Evolutionary conservation across 1,140 invertebrate genomes (phyloP).

Genomic region (Andrena cerasifolii): DNA sequence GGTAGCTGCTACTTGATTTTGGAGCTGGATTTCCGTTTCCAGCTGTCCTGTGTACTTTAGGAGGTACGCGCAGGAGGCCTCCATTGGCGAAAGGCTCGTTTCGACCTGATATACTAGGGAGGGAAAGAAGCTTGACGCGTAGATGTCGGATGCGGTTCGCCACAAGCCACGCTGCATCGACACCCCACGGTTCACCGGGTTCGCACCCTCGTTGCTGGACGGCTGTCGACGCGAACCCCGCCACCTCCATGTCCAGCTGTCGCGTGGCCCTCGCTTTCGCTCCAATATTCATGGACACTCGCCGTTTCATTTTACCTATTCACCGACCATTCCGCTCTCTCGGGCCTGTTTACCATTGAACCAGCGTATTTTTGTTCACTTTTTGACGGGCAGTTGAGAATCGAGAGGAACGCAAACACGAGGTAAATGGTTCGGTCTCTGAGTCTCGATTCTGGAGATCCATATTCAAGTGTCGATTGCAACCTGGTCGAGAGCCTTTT

Average conservation of each 20-base stretch:
- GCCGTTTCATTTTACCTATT: conserved; percentile 25
- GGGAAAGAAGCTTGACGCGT: conserved; percentile 62
- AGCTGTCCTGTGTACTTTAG: no score
- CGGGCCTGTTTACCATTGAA: conserved; percentile 18
- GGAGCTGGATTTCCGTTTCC: no score
- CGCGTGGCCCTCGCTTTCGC: conserved; percentile 56
- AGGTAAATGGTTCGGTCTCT: no score
- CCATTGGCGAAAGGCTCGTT: conserved; percentile 40
- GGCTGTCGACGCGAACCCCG: conserved; percentile 57
- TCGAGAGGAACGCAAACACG: no score
- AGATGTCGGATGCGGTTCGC: conserved; percentile 78
- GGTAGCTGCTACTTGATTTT: no score
- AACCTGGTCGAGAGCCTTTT: no score
- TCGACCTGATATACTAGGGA: neutral
- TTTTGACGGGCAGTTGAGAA: no score
- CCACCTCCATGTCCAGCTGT: conserved; percentile 68
- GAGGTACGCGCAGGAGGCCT: neutral
- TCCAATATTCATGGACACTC: conserved; percentile 34
- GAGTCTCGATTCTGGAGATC: no score
- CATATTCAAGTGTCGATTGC: no score
- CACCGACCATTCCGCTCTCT: neutral
- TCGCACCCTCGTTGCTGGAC: conserved; percentile 77
- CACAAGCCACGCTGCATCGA: conserved; percentile 68
- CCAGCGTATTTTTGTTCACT: no score
- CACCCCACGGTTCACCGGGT: conserved; percentile 74